Conservation (phyloP, 2,113 vertebrate genomes). For the Chitala chitala region DNA sequence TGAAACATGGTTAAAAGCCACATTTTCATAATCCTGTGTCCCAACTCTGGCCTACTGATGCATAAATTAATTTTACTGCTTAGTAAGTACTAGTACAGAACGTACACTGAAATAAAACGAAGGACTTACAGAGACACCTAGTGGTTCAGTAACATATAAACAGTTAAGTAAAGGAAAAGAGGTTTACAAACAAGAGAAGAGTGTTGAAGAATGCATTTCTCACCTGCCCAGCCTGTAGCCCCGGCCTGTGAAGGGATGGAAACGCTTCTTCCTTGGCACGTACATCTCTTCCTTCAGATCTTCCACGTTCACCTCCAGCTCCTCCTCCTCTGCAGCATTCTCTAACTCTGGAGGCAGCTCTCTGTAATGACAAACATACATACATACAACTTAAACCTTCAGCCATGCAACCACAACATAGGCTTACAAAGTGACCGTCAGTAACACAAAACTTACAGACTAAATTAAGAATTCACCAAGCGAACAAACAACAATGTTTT, state of each 20-base stretch:
- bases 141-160: conserved; percentile 37
- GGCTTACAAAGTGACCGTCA: too few species aligned
- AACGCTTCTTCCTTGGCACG: conserved; percentile 70
- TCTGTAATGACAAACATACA: conserved; percentile 53
- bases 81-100: too few species aligned
- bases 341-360: conserved; percentile 81
- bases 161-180: conserved; percentile 12
- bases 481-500: too few species aligned
- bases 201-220: conserved; percentile 29
- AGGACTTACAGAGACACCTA: conserved; percentile 49
- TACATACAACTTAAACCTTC: conserved; percentile 9
- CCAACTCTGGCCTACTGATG: too few species aligned
- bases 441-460: too few species aligned
- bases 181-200: background rate
- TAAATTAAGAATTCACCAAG: background rate
- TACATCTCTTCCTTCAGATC: conserved; percentile 82
- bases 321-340: conserved; percentile 76
- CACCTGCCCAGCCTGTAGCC: conserved; percentile 92
- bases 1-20: background rate
- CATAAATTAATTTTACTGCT: too few species aligned
- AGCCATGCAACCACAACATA: too few species aligned
- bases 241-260: conserved; percentile 83
- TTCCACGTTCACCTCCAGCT: conserved; percentile 85
- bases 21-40: background rate
- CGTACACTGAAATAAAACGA: background rate